Conservation (phyloP, 2,797 vertebrate species). For the Crotalus adamanteus region DNA sequence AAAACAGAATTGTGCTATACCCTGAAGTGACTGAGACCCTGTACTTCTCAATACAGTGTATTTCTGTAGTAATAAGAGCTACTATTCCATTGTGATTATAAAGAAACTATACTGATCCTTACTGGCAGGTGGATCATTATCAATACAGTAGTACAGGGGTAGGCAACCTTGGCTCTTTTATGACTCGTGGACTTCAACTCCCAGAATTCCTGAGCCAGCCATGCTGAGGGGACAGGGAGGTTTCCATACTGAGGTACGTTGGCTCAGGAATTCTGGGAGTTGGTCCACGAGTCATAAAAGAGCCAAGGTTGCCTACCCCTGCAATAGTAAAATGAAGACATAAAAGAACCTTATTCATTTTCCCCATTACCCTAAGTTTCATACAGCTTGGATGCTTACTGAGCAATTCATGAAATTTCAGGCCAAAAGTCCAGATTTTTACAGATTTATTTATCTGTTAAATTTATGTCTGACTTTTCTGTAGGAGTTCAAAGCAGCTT, state of each 20-base stretch:
- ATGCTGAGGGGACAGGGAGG: no score
- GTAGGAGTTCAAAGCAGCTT: not conserved
- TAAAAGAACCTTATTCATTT: not conserved
- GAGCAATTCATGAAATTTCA: not conserved
- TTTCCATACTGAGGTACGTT: no score
- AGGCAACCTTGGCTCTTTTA: no score
- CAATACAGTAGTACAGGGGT: not conserved
- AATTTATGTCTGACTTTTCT: not conserved
- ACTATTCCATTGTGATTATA: not conserved
- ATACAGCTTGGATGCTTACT: not conserved
- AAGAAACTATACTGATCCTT: not conserved
- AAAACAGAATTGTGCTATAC: not conserved
- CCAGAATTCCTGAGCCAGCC: no score
- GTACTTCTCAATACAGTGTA: not conserved
- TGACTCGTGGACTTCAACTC: no score
- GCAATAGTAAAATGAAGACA: not conserved
- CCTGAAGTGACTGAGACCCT: not conserved
- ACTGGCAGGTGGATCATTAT: not conserved
- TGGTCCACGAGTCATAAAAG: no score
- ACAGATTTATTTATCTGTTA: not conserved
- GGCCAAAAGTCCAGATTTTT: not conserved
- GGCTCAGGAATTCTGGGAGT: no score
- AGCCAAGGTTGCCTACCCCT: no score
- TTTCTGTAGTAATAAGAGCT: not conserved
- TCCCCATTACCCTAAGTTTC: not conserved